These are phyloP conservation scores for Sparidentex hasta DNA, from an alignment of 2,797 vertebrate species.

Conservation along the genomic window DNA sequence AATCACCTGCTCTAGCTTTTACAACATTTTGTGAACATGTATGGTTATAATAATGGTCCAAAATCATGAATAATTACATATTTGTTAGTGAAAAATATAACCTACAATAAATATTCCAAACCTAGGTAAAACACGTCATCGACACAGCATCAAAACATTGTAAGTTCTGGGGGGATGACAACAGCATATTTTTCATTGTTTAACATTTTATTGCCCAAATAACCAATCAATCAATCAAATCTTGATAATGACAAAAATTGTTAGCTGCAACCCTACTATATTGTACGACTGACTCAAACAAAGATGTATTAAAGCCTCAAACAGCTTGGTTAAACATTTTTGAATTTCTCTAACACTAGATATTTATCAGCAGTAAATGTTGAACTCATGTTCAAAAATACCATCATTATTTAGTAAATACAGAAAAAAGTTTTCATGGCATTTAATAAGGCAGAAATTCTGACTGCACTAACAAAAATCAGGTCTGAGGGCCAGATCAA, in stretches of 20 bases:
- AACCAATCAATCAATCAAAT: background rate
- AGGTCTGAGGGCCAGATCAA: constrained; percentile 1
- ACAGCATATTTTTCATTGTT: too few relatives aligned
- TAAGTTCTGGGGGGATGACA: background rate
- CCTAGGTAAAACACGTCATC: too few relatives aligned
- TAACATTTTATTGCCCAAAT: too few relatives aligned
- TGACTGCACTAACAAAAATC: constrained; percentile 17
- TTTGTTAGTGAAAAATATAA: too few relatives aligned
- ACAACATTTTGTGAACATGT: too few relatives aligned
- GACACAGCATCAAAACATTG: background rate
- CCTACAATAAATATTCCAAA: too few relatives aligned
- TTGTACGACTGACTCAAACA: background rate
- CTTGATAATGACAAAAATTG: background rate
- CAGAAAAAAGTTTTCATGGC: background rate
- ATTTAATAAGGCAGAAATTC: constrained; percentile 1
- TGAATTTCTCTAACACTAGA: background rate
- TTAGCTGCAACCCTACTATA: background rate
- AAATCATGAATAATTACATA: too few relatives aligned
- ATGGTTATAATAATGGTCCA: too few relatives aligned
- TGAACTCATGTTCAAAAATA: too few relatives aligned
- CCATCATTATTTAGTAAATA: background rate
- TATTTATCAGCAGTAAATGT: background rate
- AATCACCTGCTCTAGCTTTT: too few relatives aligned
- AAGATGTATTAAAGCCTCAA: background rate
- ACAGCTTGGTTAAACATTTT: background rate